Base-by-base conservation (phyloP, 1,140 invertebrate genomes). In the Telenomus remus region DNA sequence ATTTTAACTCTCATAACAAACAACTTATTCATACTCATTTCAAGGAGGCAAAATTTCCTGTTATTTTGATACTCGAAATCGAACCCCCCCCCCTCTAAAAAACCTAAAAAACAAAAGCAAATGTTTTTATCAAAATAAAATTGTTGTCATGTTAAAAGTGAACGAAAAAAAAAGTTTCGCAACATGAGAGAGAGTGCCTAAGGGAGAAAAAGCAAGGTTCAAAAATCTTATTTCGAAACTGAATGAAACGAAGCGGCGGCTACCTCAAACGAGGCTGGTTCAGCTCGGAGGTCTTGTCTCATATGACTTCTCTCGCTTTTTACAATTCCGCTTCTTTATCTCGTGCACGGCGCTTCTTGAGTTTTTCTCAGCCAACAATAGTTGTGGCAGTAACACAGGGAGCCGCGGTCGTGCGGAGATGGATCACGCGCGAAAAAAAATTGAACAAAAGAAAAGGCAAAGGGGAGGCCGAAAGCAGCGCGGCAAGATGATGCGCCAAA, bases 161-260 rank as follows among this genome's bases (percentile, higher is more conserved):
- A n/a, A n/a, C n/a, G n/a, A n/a, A n/a, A n/a, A n/a, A n/a, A n/a
- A n/a, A n/a, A n/a, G n/a, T n/a, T n/a, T n/a, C n/a, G n/a, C n/a
- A n/a, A n/a, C n/a, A n/a, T n/a, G n/a, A n/a, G n/a, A n/a, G n/a
- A n/a, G n/a, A n/a, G 39, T 64, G 39, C 43, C 8, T 44, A 53
- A 53, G 43, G 35, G 15, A 13, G 42, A 77, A 55, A 59, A 72
- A 73, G 74, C 47, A 64, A 69, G 60, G 74, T 74, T 71, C 79
- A 80, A n/a, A n/a, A n/a, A 84, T 83, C 81, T 83, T 81, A 83
- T 84, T 83, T 82, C 78, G 81, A 84, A 84, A 82, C 80, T 81
- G 83, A 84, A 83, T 84, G 82, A 83, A 84, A 84, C 81, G 80
- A 82, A 80, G 80, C 81, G 82, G 80, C 82, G 82, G 83, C 82